phyloP scores from a whole-genome alignment of 2,888 invertebrate species.

The Mythimna lalbum region DNA sequence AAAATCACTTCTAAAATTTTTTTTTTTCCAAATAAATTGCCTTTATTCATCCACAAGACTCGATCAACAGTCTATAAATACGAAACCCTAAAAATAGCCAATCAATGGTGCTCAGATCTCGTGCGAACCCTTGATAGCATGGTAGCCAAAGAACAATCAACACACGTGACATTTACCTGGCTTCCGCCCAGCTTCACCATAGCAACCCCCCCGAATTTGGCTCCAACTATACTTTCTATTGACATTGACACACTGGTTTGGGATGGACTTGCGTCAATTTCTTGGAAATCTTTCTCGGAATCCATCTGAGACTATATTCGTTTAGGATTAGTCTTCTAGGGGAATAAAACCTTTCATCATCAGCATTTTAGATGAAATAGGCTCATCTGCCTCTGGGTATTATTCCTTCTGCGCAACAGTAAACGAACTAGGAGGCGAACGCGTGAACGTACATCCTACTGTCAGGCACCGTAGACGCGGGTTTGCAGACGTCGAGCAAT shows the following conservation, averaged over 20 bases:
- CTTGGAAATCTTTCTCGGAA: conserved; percentile 4
- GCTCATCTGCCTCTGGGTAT: too few relatives aligned
- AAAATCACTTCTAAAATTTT: neutral
- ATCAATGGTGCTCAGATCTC: conserved; percentile 29
- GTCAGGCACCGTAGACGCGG: too few relatives aligned
- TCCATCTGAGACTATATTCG: too few relatives aligned
- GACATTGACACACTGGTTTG: conserved; percentile 29
- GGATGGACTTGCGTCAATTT: conserved; percentile 15
- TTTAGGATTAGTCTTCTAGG: too few relatives aligned
- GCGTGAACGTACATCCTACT: too few relatives aligned
- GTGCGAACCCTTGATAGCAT: conserved; percentile 4
- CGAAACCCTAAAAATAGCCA: conserved; percentile 4
- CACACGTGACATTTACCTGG: conserved; percentile 31
- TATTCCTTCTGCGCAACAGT: too few relatives aligned
- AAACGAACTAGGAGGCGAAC: too few relatives aligned
- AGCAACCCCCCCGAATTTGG: conserved; percentile 37
- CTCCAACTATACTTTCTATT: conserved; percentile 28
- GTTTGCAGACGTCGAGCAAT: too few relatives aligned
- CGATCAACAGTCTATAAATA: neutral
- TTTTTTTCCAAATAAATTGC: neutral
- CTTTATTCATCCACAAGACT: neutral
- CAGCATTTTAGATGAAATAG: too few relatives aligned
- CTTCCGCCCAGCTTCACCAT: conserved; percentile 26
- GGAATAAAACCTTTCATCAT: too few relatives aligned
- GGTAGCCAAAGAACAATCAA: conserved; percentile 7